Percentiles rank a stretch among this genome's conserved stretches.
Evolutionary conservation across 2,113 vertebrate genomes (phyloP).

Genomic region (Xenotilapia flavipinnis): DNA sequence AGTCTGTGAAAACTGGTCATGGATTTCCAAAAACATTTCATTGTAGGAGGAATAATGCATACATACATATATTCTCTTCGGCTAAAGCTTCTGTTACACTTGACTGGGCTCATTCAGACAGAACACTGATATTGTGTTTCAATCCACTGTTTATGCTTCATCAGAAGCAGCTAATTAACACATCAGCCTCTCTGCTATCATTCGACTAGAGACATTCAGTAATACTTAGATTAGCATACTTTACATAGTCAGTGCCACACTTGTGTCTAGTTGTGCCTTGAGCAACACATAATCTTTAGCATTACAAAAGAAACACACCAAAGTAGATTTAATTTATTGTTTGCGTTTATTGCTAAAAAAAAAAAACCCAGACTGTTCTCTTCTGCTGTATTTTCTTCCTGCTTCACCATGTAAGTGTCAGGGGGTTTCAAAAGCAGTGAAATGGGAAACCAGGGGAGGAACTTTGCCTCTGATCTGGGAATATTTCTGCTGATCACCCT

Average conservation of each 20-base stretch:
- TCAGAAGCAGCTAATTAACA: background rate
- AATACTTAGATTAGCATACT: background rate
- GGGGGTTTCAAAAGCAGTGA: slow-evolving; percentile 15
- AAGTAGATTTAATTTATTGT: background rate
- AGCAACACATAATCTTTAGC: background rate
- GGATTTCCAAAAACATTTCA: background rate
- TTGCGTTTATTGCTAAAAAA: background rate
- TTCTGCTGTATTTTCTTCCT: background rate
- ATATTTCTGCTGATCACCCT: slow-evolving; percentile 62
- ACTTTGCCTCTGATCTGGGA: slow-evolving; percentile 34
- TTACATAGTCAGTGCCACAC: background rate
- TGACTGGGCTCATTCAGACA: background rate
- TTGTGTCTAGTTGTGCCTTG: background rate
- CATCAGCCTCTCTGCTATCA: background rate
- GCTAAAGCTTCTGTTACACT: background rate
- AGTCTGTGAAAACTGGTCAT: background rate
- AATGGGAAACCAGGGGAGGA: slow-evolving; percentile 14
- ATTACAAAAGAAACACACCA: background rate
- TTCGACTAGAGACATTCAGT: background rate
- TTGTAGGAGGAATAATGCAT: background rate
- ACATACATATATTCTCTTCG: background rate
- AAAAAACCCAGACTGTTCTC: background rate
- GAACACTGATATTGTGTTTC: background rate
- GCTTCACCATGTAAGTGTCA: background rate
- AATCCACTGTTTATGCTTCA: background rate